Evolutionary conservation across 2,797 vertebrate species (phyloP).

Genomic region (Acanthurus leucopareius): DNA sequence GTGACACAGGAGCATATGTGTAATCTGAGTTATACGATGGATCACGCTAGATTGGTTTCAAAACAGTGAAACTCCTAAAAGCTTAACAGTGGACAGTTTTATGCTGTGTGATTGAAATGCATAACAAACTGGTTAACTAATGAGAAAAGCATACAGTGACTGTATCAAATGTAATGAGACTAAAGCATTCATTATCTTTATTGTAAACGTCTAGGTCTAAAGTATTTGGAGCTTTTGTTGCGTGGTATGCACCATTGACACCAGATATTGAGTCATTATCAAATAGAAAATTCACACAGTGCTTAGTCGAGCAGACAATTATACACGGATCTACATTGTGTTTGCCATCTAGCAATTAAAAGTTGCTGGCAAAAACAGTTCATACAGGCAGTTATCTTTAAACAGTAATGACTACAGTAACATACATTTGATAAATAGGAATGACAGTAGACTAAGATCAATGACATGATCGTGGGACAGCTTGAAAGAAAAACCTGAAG

Average conservation of each 20-base stretch:
- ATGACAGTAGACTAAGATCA: conserved; percentile 74
- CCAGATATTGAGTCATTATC: conserved; percentile 49
- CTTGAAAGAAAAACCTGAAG: conserved; percentile 77
- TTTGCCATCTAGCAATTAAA: conserved; percentile 55
- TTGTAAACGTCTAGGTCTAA: conserved; percentile 64
- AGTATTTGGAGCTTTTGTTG: conserved; percentile 63
- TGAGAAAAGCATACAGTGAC: conserved; percentile 63
- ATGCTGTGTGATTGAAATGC: conserved; percentile 52
- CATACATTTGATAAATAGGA: conserved; percentile 76
- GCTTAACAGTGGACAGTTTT: conserved; percentile 47
- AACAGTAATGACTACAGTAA: conserved; percentile 82
- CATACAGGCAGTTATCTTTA: conserved; percentile 77
- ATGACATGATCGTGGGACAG: conserved; percentile 63
- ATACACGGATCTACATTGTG: conserved; percentile 53
- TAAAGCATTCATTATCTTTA: conserved; percentile 56
- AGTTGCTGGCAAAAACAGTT: conserved; percentile 59
- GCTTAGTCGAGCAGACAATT: conserved; percentile 73
- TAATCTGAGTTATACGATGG: conserved; percentile 50
- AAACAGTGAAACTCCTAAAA: conserved; percentile 50
- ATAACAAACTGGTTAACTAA: conserved; percentile 52
- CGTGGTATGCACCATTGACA: conserved; percentile 64
- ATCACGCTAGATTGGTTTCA: conserved; percentile 50
- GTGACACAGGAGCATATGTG: conserved; percentile 43
- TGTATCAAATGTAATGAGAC: conserved; percentile 63
- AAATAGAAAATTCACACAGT: conserved; percentile 74